A percentile compares a stretch with the other conserved stretches of the same genome.
phyloP scores from a whole-genome alignment of 2,797 vertebrate genomes.

The Phrynocephalus vlangalii region DNA sequence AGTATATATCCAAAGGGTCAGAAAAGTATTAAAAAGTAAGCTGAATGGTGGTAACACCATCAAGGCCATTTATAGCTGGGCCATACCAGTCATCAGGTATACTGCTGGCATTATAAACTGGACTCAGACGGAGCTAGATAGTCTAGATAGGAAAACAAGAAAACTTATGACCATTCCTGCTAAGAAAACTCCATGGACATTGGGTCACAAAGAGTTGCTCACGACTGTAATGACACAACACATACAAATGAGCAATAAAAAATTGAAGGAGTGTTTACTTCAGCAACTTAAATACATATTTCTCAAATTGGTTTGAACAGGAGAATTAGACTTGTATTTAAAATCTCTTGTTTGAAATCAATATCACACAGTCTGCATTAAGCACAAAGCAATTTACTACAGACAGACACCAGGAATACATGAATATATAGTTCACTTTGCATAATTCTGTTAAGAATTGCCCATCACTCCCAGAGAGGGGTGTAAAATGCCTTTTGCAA shows the following conservation, averaged over 20 bases:
- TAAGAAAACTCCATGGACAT: too few species aligned
- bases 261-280: not conserved
- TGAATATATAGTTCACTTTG: conserved; percentile 24
- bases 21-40: too few species aligned
- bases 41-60: too few species aligned
- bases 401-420: conserved; percentile 36
- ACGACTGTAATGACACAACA: too few species aligned
- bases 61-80: too few species aligned
- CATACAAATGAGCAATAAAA: not conserved
- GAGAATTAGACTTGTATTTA: not conserved
- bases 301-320: not conserved
- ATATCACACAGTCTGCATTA: not conserved
- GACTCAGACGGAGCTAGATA: too few species aligned
- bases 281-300: not conserved
- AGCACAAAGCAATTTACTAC: conserved; percentile 25
- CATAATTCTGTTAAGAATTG: conserved; percentile 4
- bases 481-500: conserved; percentile 17
- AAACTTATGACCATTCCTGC: too few species aligned
- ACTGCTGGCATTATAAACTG: too few species aligned
- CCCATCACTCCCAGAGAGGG: conserved; percentile 33
- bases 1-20: too few species aligned
- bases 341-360: not conserved
- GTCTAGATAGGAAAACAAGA: too few species aligned
- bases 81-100: too few species aligned
- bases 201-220: too few species aligned